Base-by-base conservation (phyloP, 1,140 invertebrate genomes). In the Drosophila varians region DNA sequence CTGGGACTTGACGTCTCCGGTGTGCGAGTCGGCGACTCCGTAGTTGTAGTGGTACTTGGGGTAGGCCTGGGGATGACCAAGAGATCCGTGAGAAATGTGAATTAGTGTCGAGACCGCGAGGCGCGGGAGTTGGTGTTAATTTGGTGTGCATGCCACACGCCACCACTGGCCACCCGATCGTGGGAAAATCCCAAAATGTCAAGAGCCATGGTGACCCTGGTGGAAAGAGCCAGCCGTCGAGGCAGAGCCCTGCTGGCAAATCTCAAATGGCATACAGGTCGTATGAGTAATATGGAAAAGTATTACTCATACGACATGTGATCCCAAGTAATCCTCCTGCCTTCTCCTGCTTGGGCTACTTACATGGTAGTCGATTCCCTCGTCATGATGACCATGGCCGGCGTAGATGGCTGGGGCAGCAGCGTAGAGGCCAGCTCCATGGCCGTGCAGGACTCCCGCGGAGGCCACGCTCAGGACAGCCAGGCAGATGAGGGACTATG, bases 1-100 rank as follows among this genome's bases (percentile, higher is more conserved):
- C 69, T 95, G 94, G 3, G 93, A 92, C 89, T 94, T 94, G 3
- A 93, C 92, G 80, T 94, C 94, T 0, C 94, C 94, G 26, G 94
- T 94, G 79, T 93, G 92, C 11, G 90, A 90, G 73, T 93, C 92
- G 57, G 92, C 90, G 31, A 92, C 91, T 3, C 92, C 93, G 55
- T 93, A 93, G 72, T 93, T 93, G 77, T 92, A 93, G 38, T 92
- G 91, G 58, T 93, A 93, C 71, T 92, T 93, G 54, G 92, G 92
- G 51, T 93, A 92, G 9, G 91, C 80, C 92, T 93, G 49, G 7
- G 48, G 25, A 52, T 47, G 19, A 21, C 1, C 5, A 16, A 18
- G 19, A 8, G 14, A 0, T 42, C 31, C 42, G 57, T 61, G 55
- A 64, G 54, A 58, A 55, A 26, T 47, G 64, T 31, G 21, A 19